Base-by-base conservation (phyloP, 2,113 vertebrate species). In the Thryonomys swinderianus region DNA sequence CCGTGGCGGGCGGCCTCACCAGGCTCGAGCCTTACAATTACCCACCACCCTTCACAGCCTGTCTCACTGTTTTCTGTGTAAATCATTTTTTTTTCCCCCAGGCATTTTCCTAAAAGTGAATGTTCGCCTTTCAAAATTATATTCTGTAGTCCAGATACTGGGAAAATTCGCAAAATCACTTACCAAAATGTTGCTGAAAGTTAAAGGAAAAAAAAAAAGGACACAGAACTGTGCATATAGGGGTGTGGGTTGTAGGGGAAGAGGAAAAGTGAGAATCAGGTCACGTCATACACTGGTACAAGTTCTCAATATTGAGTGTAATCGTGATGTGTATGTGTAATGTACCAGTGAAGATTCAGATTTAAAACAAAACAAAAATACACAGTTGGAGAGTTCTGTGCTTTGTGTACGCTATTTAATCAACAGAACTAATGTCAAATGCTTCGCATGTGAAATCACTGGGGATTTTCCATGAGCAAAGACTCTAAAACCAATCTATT, bases 401-500 rank as follows among this genome's bases (percentile, higher is more conserved):
- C 40, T 96, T 95, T 83, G 32, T 93, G 48, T 51, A 51, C 48
- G 10, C 48, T 95, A 92, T 74, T 96, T 86, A 93, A 85, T 84
- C 69, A 90, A 90, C 55, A 97, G 91, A 94, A 95, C 42, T 89
- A 90, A 93, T 79, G 64, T 85, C 81, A 92, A 98, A 95, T 64
- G 91, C 51, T 95, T 93, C 18, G 0, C 62, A 66, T 86, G 55
- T 78, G 62, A 95, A 96, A 94, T 95, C 95, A 94, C 69, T 3
- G 90, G 85, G 78, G 66, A 91, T 79, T 96, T 96, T 97, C 80
- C 69, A 55, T 37, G 66, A 73, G 84, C 78, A 90, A 79, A 74
- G 88, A 87, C 64, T 83, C 42, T 88, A 95, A 94, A 93, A 91
- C 91, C 89, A 93, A 87, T 37, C 61, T 16, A 95, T 90, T 96